phyloP scores from a whole-genome alignment of 2,888 invertebrate genomes.

The Thymelicus acteon region DNA sequence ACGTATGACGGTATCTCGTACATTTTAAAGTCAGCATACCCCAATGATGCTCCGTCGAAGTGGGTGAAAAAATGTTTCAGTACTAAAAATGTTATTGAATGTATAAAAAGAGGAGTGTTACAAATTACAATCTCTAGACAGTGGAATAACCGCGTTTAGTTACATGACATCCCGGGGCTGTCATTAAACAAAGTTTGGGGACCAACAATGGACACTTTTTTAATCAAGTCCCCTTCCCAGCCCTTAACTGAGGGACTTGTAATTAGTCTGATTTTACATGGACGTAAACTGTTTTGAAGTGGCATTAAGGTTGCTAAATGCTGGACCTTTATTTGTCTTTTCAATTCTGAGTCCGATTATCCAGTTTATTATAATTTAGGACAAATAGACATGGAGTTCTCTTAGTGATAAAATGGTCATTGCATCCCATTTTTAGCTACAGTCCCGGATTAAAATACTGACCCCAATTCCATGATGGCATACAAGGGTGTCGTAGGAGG shows the following conservation, averaged over 20 bases:
- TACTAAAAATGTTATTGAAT: too few relatives aligned
- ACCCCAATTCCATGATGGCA: too few relatives aligned
- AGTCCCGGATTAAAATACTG: too few relatives aligned
- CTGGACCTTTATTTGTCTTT: background rate
- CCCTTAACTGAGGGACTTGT: constrained; percentile 11
- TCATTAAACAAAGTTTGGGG: constrained; percentile 48
- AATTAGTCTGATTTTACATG: constrained; percentile 23
- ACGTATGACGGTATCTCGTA: too few relatives aligned
- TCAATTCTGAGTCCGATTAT: background rate
- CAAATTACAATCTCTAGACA: constrained; percentile 20
- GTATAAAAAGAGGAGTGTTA: too few relatives aligned
- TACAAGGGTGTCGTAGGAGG: too few relatives aligned
- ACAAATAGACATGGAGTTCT: too few relatives aligned
- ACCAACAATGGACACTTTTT: constrained; percentile 58
- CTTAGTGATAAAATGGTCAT: too few relatives aligned
- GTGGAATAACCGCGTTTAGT: constrained; percentile 60
- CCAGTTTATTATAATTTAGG: background rate
- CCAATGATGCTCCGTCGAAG: too few relatives aligned
- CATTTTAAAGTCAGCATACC: too few relatives aligned
- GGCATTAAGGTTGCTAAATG: background rate
- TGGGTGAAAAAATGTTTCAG: background rate
- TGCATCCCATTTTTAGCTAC: too few relatives aligned
- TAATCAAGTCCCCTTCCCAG: constrained; percentile 48
- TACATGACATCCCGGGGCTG: constrained; percentile 40
- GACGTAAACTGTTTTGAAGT: constrained; percentile 20